A percentile compares a stretch with the other conserved stretches of the same genome.
Conservation (phyloP, 2,797 vertebrate genomes). For the Acipenser oxyrinchus region DNA sequence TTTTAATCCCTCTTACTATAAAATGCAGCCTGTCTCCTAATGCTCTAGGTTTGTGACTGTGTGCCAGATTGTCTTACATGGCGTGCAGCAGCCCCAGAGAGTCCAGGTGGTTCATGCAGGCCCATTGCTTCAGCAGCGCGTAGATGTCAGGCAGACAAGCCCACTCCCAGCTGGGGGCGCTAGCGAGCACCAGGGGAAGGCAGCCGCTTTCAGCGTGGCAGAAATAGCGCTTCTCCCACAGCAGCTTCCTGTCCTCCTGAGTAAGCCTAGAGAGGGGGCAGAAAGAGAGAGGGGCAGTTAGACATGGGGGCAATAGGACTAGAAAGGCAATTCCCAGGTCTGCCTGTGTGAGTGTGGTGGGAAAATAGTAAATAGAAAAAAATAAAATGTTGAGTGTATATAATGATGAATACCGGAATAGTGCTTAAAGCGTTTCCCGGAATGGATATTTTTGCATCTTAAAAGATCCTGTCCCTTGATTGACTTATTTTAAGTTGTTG, state of each 20-base stretch:
- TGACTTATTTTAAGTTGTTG: too few species aligned
- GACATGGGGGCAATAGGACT: background rate
- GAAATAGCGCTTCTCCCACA: conserved; percentile 89
- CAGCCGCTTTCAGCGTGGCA: conserved; percentile 72
- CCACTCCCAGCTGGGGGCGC: conserved; percentile 93
- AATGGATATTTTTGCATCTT: too few species aligned
- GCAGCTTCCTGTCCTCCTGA: conserved; percentile 61
- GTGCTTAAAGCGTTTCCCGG: too few species aligned
- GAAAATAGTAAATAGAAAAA: too few species aligned
- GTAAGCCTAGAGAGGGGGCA: conserved; percentile 60
- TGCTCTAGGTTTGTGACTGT: background rate
- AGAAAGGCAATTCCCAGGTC: background rate
- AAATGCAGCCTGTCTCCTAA: background rate
- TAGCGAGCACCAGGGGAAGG: conserved; percentile 82
- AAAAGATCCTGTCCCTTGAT: too few species aligned
- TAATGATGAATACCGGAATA: too few species aligned
- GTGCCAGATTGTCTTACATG: conserved; percentile 58
- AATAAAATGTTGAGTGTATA: too few species aligned
- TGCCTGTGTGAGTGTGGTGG: too few species aligned
- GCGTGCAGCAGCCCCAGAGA: conserved; percentile 86
- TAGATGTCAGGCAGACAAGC: conserved; percentile 87
- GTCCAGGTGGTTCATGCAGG: conserved; percentile 79
- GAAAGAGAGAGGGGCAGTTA: background rate
- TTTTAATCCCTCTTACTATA: background rate
- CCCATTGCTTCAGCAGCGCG: conserved; percentile 84